Conservation (phyloP, 2,797 vertebrate species). For the Perodicticus potto region DNA sequence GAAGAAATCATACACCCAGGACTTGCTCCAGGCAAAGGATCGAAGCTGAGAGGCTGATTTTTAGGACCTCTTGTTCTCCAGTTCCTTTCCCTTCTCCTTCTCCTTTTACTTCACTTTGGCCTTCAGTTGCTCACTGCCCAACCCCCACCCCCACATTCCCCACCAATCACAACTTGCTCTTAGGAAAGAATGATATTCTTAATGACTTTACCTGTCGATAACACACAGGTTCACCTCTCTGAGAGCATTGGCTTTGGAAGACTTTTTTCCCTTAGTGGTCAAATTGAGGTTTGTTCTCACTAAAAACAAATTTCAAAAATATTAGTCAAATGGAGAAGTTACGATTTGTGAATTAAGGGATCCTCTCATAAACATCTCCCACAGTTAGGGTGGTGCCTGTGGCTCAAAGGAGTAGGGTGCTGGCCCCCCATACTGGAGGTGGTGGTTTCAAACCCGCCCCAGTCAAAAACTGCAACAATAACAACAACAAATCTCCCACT, state of each 20-base stretch:
- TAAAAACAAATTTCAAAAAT: slow-evolving; percentile 30
- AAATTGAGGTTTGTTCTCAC: slow-evolving; percentile 45
- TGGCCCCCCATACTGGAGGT: too few species aligned
- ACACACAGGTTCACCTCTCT: slow-evolving; percentile 1
- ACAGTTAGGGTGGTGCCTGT: too few species aligned
- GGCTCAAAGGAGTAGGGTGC: too few species aligned
- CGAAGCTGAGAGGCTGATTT: slow-evolving; percentile 4
- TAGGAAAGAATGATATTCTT: not conserved
- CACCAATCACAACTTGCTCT: not conserved
- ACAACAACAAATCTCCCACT: not conserved
- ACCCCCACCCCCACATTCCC: not conserved
- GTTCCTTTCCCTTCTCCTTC: not conserved
- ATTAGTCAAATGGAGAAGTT: not conserved
- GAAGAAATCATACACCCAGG: slow-evolving; percentile 5
- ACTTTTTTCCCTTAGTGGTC: not conserved
- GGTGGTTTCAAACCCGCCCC: too few species aligned
- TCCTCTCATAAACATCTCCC: not conserved
- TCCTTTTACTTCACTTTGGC: not conserved
- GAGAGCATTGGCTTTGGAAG: slow-evolving; percentile 3
- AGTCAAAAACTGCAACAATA: too few species aligned
- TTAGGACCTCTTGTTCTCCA: not conserved
- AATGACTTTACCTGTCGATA: not conserved
- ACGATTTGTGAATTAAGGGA: not conserved
- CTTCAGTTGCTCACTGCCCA: not conserved
- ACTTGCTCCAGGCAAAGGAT: not conserved